Evolutionary conservation across 2,797 vertebrate species (phyloP).

Genomic region (Coregonus sp.): DNA sequence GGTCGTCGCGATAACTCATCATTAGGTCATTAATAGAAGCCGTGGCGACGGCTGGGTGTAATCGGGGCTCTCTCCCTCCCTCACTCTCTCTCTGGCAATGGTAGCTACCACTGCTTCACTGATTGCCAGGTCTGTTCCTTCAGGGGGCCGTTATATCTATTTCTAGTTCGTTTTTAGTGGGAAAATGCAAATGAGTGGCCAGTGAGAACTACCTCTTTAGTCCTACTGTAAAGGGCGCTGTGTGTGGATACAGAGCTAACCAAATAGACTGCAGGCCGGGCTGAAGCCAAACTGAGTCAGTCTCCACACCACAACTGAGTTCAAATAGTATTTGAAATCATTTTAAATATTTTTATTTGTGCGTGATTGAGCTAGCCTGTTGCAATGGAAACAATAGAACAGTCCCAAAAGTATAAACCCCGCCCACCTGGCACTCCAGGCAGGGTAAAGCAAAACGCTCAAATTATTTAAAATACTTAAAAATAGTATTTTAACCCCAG

Average conservation of each 20-base stretch:
- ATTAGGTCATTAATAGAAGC: constrained; percentile 75
- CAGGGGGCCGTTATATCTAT: constrained; percentile 62
- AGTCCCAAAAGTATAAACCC: too few species aligned
- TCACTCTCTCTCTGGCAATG: too few species aligned
- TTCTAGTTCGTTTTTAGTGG: constrained; percentile 67
- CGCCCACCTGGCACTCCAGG: too few species aligned
- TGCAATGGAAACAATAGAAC: too few species aligned
- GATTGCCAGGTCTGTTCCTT: constrained; percentile 62
- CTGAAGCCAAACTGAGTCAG: constrained; percentile 60
- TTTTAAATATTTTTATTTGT: too few species aligned
- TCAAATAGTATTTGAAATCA: too few species aligned
- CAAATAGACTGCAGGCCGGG: constrained; percentile 25
- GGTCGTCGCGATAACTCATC: constrained; percentile 72
- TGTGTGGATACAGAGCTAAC: constrained; percentile 13
- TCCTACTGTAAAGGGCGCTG: constrained; percentile 47
- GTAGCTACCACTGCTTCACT: too few species aligned
- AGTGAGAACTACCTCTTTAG: constrained; percentile 63
- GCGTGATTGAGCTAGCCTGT: too few species aligned
- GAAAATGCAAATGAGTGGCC: constrained; percentile 58
- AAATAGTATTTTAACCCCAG: too few species aligned
- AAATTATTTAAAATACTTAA: too few species aligned
- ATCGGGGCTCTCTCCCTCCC: constrained; percentile 46
- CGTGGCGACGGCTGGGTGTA: constrained; percentile 68
- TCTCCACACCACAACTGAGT: constrained; percentile 50
- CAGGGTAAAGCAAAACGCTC: too few species aligned